These are phyloP conservation scores for Desmodus rotundus DNA, from an alignment of 2,113 vertebrate genomes.

Conservation along the genomic window DNA sequence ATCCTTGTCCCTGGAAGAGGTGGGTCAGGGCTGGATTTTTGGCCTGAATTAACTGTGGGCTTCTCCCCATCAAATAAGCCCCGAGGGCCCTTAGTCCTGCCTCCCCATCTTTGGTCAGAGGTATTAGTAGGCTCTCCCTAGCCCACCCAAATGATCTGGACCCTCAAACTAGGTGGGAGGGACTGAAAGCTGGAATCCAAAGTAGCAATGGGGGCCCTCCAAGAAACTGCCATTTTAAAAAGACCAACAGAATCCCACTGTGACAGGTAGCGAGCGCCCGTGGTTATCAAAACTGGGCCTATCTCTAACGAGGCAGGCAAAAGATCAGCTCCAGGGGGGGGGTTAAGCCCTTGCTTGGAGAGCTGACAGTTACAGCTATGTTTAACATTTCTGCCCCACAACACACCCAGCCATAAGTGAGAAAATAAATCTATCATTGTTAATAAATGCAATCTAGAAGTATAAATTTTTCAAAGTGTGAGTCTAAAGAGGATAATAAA, in stretches of 20 bases:
- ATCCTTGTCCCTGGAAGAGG: not conserved
- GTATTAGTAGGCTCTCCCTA: not conserved
- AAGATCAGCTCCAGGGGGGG: not conserved
- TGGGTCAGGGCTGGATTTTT: not conserved
- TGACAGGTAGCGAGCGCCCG: not conserved
- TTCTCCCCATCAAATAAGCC: not conserved
- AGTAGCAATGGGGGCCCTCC: not conserved
- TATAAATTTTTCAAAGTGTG: not conserved
- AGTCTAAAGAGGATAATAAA: not conserved
- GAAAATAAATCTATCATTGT: not conserved
- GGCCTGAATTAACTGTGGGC: too few species aligned
- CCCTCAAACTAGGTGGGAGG: not conserved
- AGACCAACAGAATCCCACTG: not conserved
- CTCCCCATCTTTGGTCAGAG: not conserved
- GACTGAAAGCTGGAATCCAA: not conserved
- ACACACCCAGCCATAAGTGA: not conserved
- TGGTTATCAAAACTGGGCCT: not conserved
- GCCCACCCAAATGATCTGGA: not conserved
- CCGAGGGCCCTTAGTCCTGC: not conserved
- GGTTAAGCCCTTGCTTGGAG: not conserved
- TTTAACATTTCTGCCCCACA: not conserved
- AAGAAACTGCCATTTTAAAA: not conserved
- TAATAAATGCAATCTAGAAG: conserved; percentile 4
- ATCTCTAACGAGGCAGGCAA: not conserved
- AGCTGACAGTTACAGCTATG: not conserved